Percentiles rank a stretch among this genome's conserved stretches.
phyloP scores from a whole-genome alignment of 2,113 vertebrate species.

The Catharus bicknelli region DNA sequence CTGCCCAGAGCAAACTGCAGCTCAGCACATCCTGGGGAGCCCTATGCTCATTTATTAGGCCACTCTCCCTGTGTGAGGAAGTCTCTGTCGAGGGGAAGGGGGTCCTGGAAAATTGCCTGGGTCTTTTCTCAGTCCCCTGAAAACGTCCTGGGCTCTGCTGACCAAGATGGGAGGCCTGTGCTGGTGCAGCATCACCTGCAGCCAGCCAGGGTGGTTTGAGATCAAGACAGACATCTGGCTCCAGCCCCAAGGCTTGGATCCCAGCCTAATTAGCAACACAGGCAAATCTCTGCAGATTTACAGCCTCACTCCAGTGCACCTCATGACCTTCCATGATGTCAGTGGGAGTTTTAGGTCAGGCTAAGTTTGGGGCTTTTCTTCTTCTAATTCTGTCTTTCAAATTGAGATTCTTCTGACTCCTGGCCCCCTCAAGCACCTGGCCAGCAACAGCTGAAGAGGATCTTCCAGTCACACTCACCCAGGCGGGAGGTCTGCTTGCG shows the following conservation, averaged over 20 bases:
- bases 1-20: not conserved
- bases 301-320: accelerated
- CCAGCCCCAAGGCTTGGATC: not conserved
- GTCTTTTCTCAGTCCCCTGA: not conserved
- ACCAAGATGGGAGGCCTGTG: not conserved
- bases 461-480: constrained; percentile 75
- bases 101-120: not conserved
- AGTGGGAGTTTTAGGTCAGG: not conserved
- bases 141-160: not conserved
- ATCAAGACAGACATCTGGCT: not conserved
- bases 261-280: not conserved
- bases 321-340: not conserved
- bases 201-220: not conserved
- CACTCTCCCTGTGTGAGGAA: not conserved
- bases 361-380: not conserved
- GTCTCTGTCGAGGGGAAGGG: not conserved
- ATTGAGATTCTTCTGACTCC: not conserved
- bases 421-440: not conserved
- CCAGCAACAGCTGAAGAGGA: accelerated
- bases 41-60: accelerated
- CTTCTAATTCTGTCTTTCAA: not conserved
- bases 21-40: not conserved
- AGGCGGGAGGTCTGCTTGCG: constrained; percentile 92
- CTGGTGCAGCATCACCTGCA: accelerated
- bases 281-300: not conserved